Percentiles rank a stretch among this genome's conserved stretches.
Conservation (phyloP, 1,140 invertebrate species). For the Zaprionus davidi region DNA sequence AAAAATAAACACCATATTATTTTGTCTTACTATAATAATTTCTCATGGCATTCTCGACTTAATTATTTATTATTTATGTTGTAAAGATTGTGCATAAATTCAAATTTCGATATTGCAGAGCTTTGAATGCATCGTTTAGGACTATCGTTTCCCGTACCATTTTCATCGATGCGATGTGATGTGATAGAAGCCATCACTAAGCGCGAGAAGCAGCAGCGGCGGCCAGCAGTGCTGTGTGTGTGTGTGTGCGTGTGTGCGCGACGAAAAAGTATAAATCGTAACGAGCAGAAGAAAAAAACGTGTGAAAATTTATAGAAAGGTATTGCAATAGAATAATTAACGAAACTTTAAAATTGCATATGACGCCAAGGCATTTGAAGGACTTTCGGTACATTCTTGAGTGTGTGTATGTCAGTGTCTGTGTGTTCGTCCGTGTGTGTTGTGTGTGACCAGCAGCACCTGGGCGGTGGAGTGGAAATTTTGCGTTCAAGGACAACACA, state of each 20-base stretch:
- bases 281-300: slow-evolving; percentile 77
- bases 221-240: slow-evolving; percentile 60
- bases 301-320: slow-evolving; percentile 78
- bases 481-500: slow-evolving; percentile 75
- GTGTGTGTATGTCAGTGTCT: slow-evolving; percentile 28
- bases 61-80: background rate
- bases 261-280: slow-evolving; percentile 81
- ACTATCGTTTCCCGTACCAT: slow-evolving; percentile 17
- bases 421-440: slow-evolving; percentile 38
- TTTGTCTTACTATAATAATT: too few relatives aligned
- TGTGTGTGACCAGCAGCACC: slow-evolving; percentile 67
- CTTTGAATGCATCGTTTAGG: slow-evolving; percentile 8
- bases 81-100: background rate
- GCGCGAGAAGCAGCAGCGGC: slow-evolving; percentile 49
- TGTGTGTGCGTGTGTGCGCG: slow-evolving; percentile 72
- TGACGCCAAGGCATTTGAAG: slow-evolving; percentile 53
- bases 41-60: too few relatives aligned
- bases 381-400: slow-evolving; percentile 50
- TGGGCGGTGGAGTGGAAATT: slow-evolving; percentile 77
- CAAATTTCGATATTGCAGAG: slow-evolving; percentile 12
- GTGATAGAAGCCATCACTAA: slow-evolving; percentile 42
- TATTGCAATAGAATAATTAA: slow-evolving; percentile 50
- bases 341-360: slow-evolving; percentile 15
- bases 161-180: slow-evolving; percentile 32
- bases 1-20: too few relatives aligned